Conservation (phyloP, 1,140 invertebrate genomes). For the Potamilus streckersoni region DNA sequence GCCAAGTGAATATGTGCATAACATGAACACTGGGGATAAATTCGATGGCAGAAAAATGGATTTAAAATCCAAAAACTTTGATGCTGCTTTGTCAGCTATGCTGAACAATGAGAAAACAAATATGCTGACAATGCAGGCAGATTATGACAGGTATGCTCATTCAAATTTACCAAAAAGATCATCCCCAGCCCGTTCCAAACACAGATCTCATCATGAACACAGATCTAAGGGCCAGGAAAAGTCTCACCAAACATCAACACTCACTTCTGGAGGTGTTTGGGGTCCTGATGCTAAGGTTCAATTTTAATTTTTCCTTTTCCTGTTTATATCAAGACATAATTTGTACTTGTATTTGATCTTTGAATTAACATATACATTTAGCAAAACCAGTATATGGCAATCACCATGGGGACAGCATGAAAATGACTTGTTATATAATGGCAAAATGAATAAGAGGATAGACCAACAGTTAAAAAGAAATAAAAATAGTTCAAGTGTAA, state of each 20-base stretch:
- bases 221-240: constrained; percentile 6
- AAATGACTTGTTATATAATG: no score
- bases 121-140: constrained; percentile 34
- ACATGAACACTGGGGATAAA: constrained; percentile 39
- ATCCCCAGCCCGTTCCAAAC: constrained; percentile 13
- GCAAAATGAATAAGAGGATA: no score
- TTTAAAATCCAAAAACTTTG: constrained; percentile 54
- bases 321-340: neutral
- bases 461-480: no score
- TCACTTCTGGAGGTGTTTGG: constrained; percentile 1
- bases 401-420: no score
- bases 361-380: no score
- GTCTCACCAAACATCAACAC: constrained; percentile 4
- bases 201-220: constrained; percentile 22
- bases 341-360: no score
- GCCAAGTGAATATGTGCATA: constrained; percentile 56
- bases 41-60: constrained; percentile 61
- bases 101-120: constrained; percentile 38
- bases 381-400: no score
- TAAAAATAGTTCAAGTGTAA: no score
- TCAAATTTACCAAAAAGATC: constrained; percentile 17
- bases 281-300: constrained; percentile 5
- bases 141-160: constrained; percentile 52
- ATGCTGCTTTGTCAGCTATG: constrained; percentile 53
- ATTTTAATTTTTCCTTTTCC: neutral